Evolutionary conservation across 2,888 invertebrate genomes (phyloP).

Genomic region (Heliconius ismenius): DNA sequence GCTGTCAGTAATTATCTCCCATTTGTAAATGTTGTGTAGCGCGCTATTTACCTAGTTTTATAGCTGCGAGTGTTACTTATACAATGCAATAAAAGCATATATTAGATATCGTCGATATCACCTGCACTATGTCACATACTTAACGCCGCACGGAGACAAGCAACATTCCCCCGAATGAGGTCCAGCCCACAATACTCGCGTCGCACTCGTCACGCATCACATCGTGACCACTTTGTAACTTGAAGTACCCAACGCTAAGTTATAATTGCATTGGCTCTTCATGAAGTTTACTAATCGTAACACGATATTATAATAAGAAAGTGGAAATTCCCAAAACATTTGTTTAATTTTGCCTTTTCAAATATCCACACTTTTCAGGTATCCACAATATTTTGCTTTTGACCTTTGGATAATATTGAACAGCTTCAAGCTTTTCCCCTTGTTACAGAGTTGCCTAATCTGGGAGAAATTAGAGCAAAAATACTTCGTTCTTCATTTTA

Average conservation of each 20-base stretch:
- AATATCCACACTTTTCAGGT: background rate
- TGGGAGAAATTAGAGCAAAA: too few species aligned
- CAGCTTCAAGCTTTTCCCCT: background rate
- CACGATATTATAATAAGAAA: background rate
- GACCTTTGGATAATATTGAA: background rate
- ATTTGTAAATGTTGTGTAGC: slow-evolving; percentile 16
- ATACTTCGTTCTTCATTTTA: too few species aligned
- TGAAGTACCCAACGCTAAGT: background rate
- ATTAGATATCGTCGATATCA: background rate
- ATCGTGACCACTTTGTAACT: too few species aligned
- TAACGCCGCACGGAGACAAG: background rate
- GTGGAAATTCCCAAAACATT: background rate
- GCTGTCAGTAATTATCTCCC: slow-evolving; percentile 22
- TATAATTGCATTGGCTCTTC: background rate
- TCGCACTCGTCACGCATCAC: too few species aligned
- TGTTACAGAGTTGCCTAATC: background rate
- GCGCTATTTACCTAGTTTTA: background rate
- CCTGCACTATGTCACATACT: background rate
- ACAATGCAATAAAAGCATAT: background rate
- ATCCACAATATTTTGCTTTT: background rate
- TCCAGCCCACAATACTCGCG: background rate
- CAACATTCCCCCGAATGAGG: too few species aligned
- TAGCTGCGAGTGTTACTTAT: background rate
- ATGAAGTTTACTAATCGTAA: background rate
- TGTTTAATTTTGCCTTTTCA: background rate